Conservation (phyloP, 2,113 vertebrate genomes). For the Macrotis lagotis region DNA sequence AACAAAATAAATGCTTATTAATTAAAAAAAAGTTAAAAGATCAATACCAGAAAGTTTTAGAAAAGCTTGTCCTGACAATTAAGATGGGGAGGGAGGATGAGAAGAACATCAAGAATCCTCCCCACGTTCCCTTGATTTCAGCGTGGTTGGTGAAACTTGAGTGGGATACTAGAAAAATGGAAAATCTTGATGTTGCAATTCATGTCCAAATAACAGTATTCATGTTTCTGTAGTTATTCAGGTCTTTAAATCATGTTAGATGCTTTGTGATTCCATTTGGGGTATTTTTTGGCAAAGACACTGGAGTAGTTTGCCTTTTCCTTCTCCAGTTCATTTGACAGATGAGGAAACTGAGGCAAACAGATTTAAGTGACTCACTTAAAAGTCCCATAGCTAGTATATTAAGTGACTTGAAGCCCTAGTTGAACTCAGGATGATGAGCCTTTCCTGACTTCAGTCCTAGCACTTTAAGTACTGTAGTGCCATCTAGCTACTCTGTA, state of each 20-base stretch:
- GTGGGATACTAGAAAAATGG: neutral
- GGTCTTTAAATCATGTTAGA: neutral
- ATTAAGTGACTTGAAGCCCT: neutral
- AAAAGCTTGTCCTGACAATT: too few species aligned
- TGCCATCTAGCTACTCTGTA: neutral
- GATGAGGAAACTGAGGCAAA: neutral
- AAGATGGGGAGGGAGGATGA: too few species aligned
- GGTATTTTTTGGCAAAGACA: neutral
- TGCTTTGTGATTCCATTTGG: neutral
- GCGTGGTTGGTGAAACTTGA: neutral
- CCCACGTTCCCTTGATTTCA: too few species aligned
- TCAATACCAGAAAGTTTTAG: too few species aligned
- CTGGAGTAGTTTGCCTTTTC: neutral
- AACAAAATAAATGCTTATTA: too few species aligned
- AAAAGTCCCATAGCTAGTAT: neutral
- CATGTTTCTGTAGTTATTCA: neutral
- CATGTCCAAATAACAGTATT: neutral
- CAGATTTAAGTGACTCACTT: neutral
- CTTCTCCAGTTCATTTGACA: neutral
- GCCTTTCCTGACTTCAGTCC: neutral
- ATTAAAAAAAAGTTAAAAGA: too few species aligned
- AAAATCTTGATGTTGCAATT: neutral
- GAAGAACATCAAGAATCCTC: too few species aligned
- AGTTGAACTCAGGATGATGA: neutral
- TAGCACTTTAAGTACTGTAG: neutral